Evolutionary conservation across 1,140 invertebrate genomes (phyloP).

Genomic region (Penaeus vannamei): DNA sequence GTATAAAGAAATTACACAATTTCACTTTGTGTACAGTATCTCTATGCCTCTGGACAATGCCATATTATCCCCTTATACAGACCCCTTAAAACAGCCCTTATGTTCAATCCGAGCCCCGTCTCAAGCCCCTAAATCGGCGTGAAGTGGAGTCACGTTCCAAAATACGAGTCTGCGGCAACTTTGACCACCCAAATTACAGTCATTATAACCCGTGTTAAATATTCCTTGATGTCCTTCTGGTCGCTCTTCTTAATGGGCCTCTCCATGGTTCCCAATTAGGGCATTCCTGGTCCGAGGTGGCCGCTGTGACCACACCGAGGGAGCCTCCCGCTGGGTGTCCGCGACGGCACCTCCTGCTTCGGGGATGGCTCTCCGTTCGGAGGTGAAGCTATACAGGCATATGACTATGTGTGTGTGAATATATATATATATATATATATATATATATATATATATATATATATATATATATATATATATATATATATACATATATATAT

Average conservation of each 20-base stretch:
- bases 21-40: background rate
- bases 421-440: background rate
- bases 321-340: too few relatives aligned
- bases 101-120: too few relatives aligned
- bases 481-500: slow-evolving; percentile 23
- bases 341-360: too few relatives aligned
- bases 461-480: slow-evolving; percentile 33
- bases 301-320: too few relatives aligned
- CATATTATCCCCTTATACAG: too few relatives aligned
- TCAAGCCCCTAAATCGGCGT: too few relatives aligned
- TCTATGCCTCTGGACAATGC: background rate
- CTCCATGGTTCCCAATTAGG: background rate
- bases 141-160: too few relatives aligned
- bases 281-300: too few relatives aligned
- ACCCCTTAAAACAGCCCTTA: too few relatives aligned
- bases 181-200: background rate
- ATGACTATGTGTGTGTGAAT: background rate
- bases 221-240: background rate
- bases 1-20: too few relatives aligned
- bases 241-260: background rate
- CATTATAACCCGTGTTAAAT: slow-evolving; percentile 12
- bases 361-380: background rate
- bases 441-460: slow-evolving; percentile 33
- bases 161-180: too few relatives aligned
- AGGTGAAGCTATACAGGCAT: too few relatives aligned